Base-by-base conservation (phyloP, 2,888 invertebrate species). In the Brachypalpus laphriformis region DNA sequence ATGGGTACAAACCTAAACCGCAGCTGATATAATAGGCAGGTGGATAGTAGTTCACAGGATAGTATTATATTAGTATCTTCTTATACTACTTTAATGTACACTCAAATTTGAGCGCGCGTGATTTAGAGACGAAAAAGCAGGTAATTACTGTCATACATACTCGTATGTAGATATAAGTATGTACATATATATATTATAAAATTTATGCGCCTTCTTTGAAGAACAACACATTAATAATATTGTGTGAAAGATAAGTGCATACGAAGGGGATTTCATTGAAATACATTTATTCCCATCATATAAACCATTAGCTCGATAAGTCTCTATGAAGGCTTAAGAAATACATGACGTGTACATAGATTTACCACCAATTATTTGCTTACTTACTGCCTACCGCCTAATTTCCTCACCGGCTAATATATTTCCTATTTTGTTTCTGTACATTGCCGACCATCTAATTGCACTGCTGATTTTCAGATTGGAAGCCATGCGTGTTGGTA, bases 401-500 rank as follows among this genome's bases (percentile, higher is more conserved):
- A 80, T 80, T 70, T 83, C 63, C 51, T 65, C 76, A 70, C 68
- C 61, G 56, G 63, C 18, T 47, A 34, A 22, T 45, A 68, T 45
- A 68, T 40, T 65, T 68, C 49, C 68, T 42, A 51, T 42, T 59
- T 68, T 18, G 22, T 68, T 78, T 63, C 68, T 74, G 63, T 63
- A 63, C 61, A 63, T 70, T 85, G 83, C 80, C 70, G 70, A 42
- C 51, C 49, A 57, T 75, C 80, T 71, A 75, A 85, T 85, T 80
- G 75, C 70, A 85, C 70, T 76, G 85, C 66, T 80, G 70, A 81
- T 66, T 85, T 74, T 45, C 75, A 85, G 85, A 85, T 85, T 85
- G 85, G 80, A 71, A 85, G 80, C 80, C 31, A 59, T 57, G 49
- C 37, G 85, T 76, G 56, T 76, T 75, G 80, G 75, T 71, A 80